Conservation (phyloP, 2,888 invertebrate species). For the Hypena proboscidalis region DNA sequence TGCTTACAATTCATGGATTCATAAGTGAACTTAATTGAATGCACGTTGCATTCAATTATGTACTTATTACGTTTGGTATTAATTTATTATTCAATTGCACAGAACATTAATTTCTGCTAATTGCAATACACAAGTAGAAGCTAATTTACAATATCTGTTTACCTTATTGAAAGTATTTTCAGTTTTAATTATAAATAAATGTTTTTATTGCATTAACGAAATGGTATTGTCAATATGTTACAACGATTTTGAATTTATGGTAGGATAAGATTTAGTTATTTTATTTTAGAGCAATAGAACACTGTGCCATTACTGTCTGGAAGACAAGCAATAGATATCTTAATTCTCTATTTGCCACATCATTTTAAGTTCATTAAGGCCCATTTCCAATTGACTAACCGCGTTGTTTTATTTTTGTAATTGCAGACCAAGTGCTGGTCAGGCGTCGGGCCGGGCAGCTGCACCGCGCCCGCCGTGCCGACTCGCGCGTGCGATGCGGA, state of each 20-base stretch:
- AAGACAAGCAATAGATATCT: too few species aligned
- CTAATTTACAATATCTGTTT: too few species aligned
- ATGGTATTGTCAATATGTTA: too few species aligned
- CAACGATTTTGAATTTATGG: too few species aligned
- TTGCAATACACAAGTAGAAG: too few species aligned
- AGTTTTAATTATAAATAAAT: too few species aligned
- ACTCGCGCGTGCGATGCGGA: slow-evolving; percentile 84
- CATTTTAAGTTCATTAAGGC: not conserved
- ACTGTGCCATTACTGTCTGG: too few species aligned
- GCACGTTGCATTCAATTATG: slow-evolving; percentile 1
- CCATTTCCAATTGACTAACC: slow-evolving; percentile 1
- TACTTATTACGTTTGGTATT: not conserved
- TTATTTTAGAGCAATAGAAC: too few species aligned
- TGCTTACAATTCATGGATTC: not conserved
- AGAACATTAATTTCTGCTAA: too few species aligned
- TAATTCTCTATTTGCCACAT: not conserved
- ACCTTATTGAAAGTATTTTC: too few species aligned
- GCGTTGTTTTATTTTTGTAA: slow-evolving; percentile 17
- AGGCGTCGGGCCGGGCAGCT: slow-evolving; percentile 75
- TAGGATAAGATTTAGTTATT: too few species aligned
- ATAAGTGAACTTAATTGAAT: not conserved
- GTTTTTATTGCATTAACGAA: too few species aligned
- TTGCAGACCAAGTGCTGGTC: slow-evolving; percentile 78
- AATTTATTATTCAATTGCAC: not conserved
- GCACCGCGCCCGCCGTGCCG: slow-evolving; percentile 79